Evolutionary conservation across 2,888 invertebrate genomes (phyloP).

Genomic region (Sinhomidia bicolor): DNA sequence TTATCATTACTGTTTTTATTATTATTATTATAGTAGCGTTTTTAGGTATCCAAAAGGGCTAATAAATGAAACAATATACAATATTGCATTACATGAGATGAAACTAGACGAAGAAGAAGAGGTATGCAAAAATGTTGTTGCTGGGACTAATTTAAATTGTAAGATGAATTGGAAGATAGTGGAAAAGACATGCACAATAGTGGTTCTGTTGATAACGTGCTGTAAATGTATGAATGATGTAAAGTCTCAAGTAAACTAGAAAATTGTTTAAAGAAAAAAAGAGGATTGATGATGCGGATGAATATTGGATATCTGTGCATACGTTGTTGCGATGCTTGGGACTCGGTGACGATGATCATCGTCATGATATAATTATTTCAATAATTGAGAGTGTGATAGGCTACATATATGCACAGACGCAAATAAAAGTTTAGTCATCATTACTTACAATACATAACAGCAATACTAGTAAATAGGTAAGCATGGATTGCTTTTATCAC

Average conservation of each 20-base stretch:
- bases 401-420: not conserved
- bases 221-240: not conserved
- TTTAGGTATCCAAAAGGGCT: not conserved
- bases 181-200: not conserved
- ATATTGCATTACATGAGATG: not conserved
- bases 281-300: slow-evolving; percentile 67
- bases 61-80: too few species aligned
- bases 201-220: not conserved
- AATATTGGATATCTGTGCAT: not conserved
- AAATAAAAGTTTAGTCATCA: not conserved
- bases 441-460: too few species aligned
- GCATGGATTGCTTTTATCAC: not conserved
- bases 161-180: slow-evolving; percentile 58
- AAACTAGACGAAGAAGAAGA: not conserved
- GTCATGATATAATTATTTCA: slow-evolving; percentile 31
- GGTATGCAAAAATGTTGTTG: slow-evolving; percentile 36
- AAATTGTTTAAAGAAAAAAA: slow-evolving; percentile 57
- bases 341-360: not conserved
- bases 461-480: not conserved
- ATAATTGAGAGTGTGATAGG: slow-evolving; percentile 37
- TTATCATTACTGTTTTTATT: slow-evolving; percentile 39
- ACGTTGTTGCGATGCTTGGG: not conserved
- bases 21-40: slow-evolving; percentile 8
- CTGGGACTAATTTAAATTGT: slow-evolving; percentile 65
- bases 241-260: slow-evolving; percentile 35